A percentile compares a stretch with the other conserved stretches of the same genome.
Conservation (phyloP, 2,113 vertebrate species). For the Cyanistes caeruleus region DNA sequence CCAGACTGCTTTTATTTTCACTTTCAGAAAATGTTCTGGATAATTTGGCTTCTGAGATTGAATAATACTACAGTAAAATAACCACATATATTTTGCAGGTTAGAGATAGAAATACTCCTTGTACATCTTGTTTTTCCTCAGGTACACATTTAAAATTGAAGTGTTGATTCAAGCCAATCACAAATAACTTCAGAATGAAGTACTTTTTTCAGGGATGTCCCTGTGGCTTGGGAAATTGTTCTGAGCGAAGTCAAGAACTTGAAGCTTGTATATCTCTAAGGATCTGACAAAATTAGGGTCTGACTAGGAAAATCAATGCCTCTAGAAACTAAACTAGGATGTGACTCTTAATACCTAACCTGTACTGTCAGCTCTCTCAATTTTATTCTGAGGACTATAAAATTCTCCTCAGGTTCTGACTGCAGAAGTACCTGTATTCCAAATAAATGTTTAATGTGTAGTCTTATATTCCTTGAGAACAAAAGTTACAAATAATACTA, state of each 20-base stretch:
- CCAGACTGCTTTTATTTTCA: not conserved
- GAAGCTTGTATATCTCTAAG: not conserved
- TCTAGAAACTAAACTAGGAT: not conserved
- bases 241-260: not conserved
- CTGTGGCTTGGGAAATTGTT: not conserved
- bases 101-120: not conserved
- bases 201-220: not conserved
- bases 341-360: not conserved
- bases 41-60: not conserved
- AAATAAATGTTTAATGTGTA: not conserved
- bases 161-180: not conserved
- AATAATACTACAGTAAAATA: not conserved
- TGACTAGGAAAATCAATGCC: not conserved
- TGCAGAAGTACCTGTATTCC: not conserved
- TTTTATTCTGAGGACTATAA: not conserved
- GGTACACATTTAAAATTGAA: not conserved
- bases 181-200: not conserved
- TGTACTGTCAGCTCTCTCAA: not conserved
- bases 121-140: not conserved
- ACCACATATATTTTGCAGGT: not conserved
- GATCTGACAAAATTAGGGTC: not conserved
- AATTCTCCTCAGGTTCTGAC: not conserved
- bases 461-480: not conserved
- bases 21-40: not conserved
- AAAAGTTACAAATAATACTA: not conserved